Conservation (phyloP, 2,888 invertebrate genomes). For the Lomographa bimaculata region DNA sequence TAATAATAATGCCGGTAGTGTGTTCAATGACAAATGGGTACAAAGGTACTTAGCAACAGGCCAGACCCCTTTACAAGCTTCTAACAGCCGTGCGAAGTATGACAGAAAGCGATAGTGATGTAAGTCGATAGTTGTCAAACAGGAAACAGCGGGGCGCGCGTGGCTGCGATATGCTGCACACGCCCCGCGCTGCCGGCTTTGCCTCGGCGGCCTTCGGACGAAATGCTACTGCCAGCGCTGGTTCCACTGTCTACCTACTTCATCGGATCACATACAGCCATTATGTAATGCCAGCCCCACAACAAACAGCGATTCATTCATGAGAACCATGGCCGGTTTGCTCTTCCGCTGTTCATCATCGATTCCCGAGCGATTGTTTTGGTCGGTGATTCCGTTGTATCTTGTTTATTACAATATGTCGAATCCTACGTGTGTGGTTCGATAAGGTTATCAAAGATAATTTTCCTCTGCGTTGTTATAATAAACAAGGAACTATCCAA, state of each 20-base stretch:
- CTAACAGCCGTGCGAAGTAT: slow-evolving; percentile 74
- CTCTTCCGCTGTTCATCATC: slow-evolving; percentile 49
- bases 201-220: slow-evolving; percentile 54
- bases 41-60: slow-evolving; percentile 71
- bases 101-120: slow-evolving; percentile 82
- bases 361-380: slow-evolving; percentile 38
- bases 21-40: slow-evolving; percentile 67
- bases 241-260: slow-evolving; percentile 21
- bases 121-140: slow-evolving; percentile 82
- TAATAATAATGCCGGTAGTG: slow-evolving; percentile 69
- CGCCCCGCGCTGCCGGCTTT: slow-evolving; percentile 68
- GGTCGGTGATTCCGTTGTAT: slow-evolving; percentile 35
- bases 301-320: slow-evolving; percentile 75
- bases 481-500: slow-evolving; percentile 65
- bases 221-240: slow-evolving; percentile 63
- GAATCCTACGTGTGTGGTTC: slow-evolving; percentile 37
- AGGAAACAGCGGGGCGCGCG: slow-evolving; percentile 79
- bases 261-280: slow-evolving; percentile 56
- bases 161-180: slow-evolving; percentile 64
- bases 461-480: slow-evolving; percentile 70
- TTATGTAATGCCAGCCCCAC: slow-evolving; percentile 68
- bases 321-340: slow-evolving; percentile 56
- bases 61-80: slow-evolving; percentile 75
- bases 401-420: slow-evolving; percentile 41
- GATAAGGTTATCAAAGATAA: slow-evolving; percentile 62